phyloP scores from a whole-genome alignment of 1,140 invertebrate species.

The Ptiloglossa arizonensis region DNA sequence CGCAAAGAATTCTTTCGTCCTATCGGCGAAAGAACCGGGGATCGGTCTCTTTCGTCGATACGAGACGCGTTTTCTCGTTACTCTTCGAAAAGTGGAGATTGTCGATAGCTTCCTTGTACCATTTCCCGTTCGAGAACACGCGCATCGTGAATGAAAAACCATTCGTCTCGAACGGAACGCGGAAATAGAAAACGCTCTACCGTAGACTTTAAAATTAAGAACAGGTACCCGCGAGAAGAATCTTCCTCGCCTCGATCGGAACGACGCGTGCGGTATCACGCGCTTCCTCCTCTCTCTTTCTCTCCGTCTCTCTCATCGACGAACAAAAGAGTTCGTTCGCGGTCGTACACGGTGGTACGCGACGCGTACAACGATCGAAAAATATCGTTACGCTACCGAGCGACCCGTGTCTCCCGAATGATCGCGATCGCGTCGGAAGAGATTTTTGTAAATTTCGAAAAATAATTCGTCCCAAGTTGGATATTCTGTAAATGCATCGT shows the following conservation, averaged over 20 bases:
- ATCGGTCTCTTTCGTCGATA: no score
- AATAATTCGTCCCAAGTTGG: not conserved
- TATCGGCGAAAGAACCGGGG: conserved; percentile 65
- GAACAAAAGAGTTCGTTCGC: conserved; percentile 6
- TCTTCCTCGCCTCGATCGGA: not conserved
- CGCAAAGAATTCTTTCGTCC: conserved; percentile 33
- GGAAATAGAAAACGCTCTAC: conserved; percentile 19
- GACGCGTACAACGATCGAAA: conserved; percentile 29
- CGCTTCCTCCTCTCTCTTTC: not conserved
- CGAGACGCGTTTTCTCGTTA: conserved; percentile 30
- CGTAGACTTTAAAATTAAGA: conserved; percentile 13
- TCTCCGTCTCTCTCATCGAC: not conserved
- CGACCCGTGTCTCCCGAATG: conserved; percentile 7
- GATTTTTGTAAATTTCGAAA: conserved; percentile 8
- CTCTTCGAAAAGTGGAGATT: conserved; percentile 66
- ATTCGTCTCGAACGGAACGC: conserved; percentile 12
- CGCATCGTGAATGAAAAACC: conserved; percentile 16
- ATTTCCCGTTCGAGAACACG: conserved; percentile 30
- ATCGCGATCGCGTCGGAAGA: not conserved
- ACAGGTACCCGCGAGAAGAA: conserved; percentile 34
- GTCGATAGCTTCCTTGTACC: conserved; percentile 65
- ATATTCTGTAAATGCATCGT: not conserved
- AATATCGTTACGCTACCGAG: conserved; percentile 23
- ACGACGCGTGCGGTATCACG: not conserved
- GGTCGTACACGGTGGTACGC: not conserved